These are phyloP conservation scores for Anarsia innoxiella DNA, from an alignment of 2,888 invertebrate genomes.

Conservation along the genomic window DNA sequence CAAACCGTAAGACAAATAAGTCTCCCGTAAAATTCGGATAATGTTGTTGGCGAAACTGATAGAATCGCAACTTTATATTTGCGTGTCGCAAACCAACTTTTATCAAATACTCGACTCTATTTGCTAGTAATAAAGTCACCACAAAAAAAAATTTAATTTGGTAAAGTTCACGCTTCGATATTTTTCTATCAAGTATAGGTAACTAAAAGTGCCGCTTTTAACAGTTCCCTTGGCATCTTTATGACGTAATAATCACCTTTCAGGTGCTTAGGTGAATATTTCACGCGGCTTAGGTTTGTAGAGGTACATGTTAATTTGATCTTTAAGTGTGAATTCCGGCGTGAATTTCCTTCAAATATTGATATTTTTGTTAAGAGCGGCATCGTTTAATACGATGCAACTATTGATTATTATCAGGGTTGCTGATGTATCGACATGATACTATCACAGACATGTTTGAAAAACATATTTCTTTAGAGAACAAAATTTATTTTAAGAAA, in stretches of 20 bases:
- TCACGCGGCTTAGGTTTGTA: slow-evolving; percentile 38
- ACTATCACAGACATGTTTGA: too few species aligned
- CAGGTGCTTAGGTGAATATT: slow-evolving; percentile 40
- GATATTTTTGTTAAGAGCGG: slow-evolving; percentile 3
- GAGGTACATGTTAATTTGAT: slow-evolving; percentile 37
- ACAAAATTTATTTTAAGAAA: too few species aligned
- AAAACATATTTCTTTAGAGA: too few species aligned
- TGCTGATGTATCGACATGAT: too few species aligned
- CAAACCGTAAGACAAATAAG: slow-evolving; percentile 57
- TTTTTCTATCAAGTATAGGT: slow-evolving; percentile 33
- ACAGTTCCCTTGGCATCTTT: slow-evolving; percentile 32
- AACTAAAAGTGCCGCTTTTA: slow-evolving; percentile 51
- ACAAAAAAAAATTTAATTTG: not conserved
- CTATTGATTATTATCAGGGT: too few species aligned
- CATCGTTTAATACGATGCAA: too few species aligned
- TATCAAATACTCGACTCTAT: not conserved
- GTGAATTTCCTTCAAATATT: slow-evolving; percentile 34
- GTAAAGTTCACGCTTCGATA: slow-evolving; percentile 45
- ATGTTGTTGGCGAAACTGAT: slow-evolving; percentile 41
- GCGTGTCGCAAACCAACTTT: not conserved
- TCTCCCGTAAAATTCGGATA: slow-evolving; percentile 61
- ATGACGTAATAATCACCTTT: slow-evolving; percentile 30
- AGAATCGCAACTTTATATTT: slow-evolving; percentile 19
- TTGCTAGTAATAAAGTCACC: not conserved
- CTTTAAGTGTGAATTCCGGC: slow-evolving; percentile 27